Evolutionary conservation across 92 coral and sea anemone genomes (phyloP), one percentile per base, ranked within the genome.

Genomic region (Epizoanthus illoricatus): DNA sequence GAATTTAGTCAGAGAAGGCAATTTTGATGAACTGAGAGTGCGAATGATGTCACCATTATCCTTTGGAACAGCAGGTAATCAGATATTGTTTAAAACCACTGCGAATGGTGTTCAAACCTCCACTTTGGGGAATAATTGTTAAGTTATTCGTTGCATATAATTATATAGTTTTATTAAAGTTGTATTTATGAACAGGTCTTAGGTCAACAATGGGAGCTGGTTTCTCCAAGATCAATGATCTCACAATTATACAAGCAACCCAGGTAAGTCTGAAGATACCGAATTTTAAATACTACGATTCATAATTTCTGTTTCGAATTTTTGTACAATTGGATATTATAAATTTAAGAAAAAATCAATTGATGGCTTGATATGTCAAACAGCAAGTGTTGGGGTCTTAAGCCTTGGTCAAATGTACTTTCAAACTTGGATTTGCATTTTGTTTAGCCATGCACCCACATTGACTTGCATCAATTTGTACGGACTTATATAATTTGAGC

Each of bases 201-300:
- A 82, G 99, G 73, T 91, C 99, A 68, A 74, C 91, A 66, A 97
- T 97, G 99, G 99, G 99, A 24, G 98, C 99, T 74, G 99, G 99
- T n/a, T 96, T 96, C 85, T 89, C 92, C 24, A 93, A 89, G 75
- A 85, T 96, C 33, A 96, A 96, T 87, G 99, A 96, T 82, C 87
- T 96, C 66, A 96, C 98, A 61, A 88, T 96, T 58, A 96, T 96
- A 67, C 99, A 96, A 73, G 99, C 99, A 24, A 90, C 92, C 57
- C 99, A 96, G 97, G 99, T 93, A 55, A 62, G 59, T 52, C 13
- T 52, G 13, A 52, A 52, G 56, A 52, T 52, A 52, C 36, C 36
- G 2, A 28, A 28, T 28, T 28, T 28, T 2, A 28, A 28, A 28
- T 28, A 28, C 2, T 28, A 28, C 2, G 36, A 28, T 28, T 28